phyloP scores from a whole-genome alignment of 1,140 invertebrate genomes.

The Brachionus manjavacas region DNA sequence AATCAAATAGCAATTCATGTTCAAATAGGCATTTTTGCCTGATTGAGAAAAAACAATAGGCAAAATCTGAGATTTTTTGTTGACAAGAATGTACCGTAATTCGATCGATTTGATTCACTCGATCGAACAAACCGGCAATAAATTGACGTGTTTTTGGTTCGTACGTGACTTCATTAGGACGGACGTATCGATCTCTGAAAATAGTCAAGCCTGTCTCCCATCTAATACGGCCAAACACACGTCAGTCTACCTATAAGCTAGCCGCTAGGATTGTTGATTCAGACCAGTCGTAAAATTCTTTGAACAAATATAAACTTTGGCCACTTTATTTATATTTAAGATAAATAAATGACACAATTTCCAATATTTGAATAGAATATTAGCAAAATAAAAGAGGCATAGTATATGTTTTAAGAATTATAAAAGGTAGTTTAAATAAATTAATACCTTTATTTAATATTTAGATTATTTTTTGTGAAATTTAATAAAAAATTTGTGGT shows the following conservation, averaged over 20 bases:
- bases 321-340: slow-evolving; percentile 15
- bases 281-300: slow-evolving; percentile 13
- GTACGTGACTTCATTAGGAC: not conserved
- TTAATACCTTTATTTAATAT: slow-evolving; percentile 35
- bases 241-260: not conserved
- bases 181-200: not conserved
- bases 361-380: slow-evolving; percentile 18
- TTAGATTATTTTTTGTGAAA: slow-evolving; percentile 27
- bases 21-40: not conserved
- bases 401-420: not conserved
- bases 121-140: slow-evolving; percentile 4
- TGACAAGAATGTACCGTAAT: not conserved
- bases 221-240: not conserved
- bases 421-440: slow-evolving; percentile 21
- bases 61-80: not conserved
- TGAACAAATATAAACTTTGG: slow-evolving; percentile 14
- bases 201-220: not conserved
- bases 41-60: not conserved
- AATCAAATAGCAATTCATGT: not conserved
- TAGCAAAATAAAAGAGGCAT: not conserved
- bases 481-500: slow-evolving; percentile 2
- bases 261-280: not conserved
- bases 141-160: slow-evolving; percentile 10
- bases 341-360: slow-evolving; percentile 37
- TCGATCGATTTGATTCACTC: not conserved